phyloP scores from a whole-genome alignment of 2,888 invertebrate genomes.

The Timandra comae region DNA sequence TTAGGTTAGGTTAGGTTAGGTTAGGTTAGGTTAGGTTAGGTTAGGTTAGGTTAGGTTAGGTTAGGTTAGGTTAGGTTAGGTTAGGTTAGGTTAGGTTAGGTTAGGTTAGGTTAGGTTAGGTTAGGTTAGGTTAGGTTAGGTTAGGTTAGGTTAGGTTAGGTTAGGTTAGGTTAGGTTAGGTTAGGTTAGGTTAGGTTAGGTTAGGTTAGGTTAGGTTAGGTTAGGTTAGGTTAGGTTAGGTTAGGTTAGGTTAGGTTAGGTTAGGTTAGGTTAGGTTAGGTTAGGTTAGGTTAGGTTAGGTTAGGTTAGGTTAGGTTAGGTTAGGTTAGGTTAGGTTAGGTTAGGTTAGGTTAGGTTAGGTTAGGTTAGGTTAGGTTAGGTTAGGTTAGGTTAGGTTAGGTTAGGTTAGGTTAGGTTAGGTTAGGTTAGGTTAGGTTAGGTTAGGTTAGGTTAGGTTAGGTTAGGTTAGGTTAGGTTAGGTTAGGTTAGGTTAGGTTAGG shows the following conservation, averaged over 20 bases:
- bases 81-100: constrained; percentile 13
- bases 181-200: constrained; percentile 12
- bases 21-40: constrained; percentile 16
- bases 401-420: constrained; percentile 15
- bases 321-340: constrained; percentile 10
- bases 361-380: constrained; percentile 17
- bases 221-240: constrained; percentile 13
- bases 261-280: not conserved
- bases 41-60: constrained; percentile 15
- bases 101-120: constrained; percentile 10
- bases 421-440: constrained; percentile 12
- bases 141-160: constrained; percentile 9
- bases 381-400: constrained; percentile 18
- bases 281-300: constrained; percentile 8
- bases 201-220: constrained; percentile 12
- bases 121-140: constrained; percentile 6
- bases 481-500: constrained; percentile 11
- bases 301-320: constrained; percentile 4
- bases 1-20: constrained; percentile 4
- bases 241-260: constrained; percentile 5
- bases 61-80: constrained; percentile 12
- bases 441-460: constrained; percentile 13
- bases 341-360: constrained; percentile 12
- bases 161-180: constrained; percentile 13
- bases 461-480: constrained; percentile 11